Conservation (phyloP, 2,888 invertebrate species). For the Clanis bilineata region DNA sequence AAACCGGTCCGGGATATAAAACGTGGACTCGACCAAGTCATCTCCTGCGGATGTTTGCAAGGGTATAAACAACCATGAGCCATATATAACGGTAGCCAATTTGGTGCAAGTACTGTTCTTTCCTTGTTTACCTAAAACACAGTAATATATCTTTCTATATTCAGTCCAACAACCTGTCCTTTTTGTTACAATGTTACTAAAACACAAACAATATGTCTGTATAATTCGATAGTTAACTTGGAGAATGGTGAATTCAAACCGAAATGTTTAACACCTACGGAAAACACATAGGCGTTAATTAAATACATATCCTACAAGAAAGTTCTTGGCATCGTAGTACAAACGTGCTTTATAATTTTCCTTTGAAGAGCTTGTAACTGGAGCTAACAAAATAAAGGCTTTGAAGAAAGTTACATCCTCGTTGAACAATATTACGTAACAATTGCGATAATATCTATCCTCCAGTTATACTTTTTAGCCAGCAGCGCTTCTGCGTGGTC, state of each 20-base stretch:
- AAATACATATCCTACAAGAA: slow-evolving; percentile 15
- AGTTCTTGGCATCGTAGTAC: slow-evolving; percentile 32
- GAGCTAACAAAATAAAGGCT: slow-evolving; percentile 40
- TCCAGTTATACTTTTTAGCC: slow-evolving; percentile 57
- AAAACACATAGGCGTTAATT: not conserved
- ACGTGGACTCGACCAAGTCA: slow-evolving; percentile 60
- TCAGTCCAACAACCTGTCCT: slow-evolving; percentile 19
- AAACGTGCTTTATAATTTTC: slow-evolving; percentile 37
- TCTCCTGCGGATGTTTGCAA: slow-evolving; percentile 64
- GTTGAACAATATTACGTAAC: slow-evolving; percentile 53
- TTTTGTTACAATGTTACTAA: not conserved
- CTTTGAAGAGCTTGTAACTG: slow-evolving; percentile 35
- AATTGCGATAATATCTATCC: slow-evolving; percentile 61
- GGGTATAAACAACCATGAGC: slow-evolving; percentile 37
- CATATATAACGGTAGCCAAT: slow-evolving; percentile 26
- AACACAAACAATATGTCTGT: not conserved
- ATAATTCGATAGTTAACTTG: not conserved
- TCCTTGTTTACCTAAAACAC: slow-evolving; percentile 18
- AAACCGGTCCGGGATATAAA: slow-evolving; percentile 59
- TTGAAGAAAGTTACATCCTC: slow-evolving; percentile 35
- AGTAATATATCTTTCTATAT: not conserved
- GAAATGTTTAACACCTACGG: not conserved
- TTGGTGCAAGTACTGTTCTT: slow-evolving; percentile 36
- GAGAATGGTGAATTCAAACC: not conserved
- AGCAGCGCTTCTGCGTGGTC: slow-evolving; percentile 47